Base-by-base conservation (phyloP, 1,140 invertebrate species). In the Papilio aristodemus region DNA sequence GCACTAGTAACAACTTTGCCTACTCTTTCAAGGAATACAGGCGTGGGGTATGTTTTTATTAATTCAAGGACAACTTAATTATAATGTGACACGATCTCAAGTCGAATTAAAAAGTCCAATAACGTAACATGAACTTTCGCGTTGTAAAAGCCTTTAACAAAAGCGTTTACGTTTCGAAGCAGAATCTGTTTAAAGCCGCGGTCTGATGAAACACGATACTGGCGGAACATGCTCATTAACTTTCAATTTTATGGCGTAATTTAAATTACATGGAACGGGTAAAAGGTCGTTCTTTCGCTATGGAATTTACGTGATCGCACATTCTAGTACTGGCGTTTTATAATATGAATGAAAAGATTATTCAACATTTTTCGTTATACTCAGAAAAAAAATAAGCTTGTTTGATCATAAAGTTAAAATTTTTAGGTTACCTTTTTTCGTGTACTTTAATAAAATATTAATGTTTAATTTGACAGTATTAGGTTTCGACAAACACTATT, bases 181-280 rank as follows among this genome's bases (percentile, higher is more conserved):
- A 38, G 27, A 60, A 60, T 60, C 27, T 19, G 58, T 60, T 60
- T 38, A 60, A 60, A 60, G 32, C 58, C 58, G 58, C 58, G 58
- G 27, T 60, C 27, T 60, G 58, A 60, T 60, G 36, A 9, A 60
- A 60, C 58, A 60, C 58, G 58, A 60, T 60, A 60, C 58, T 38
- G 58, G 36, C 58, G 58, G 58, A 60, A 60, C 58, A 36, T 60
- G 58, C 58, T 60, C 58, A 60, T 60, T 60, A 60, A 60, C 58
- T 60, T 60, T 60, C 32, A 60, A 60, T 60, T 60, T 60, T 60
- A 60, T 60, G 58, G 58, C 58, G 58, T 19, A 60, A 60, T 60
- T 60, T 60, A 60, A 60, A 60, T 60, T 60, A 37, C 58, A 60
- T 60, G n/a, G 58, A 37, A 60, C 37, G 58, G 58, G 27, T 60